Base-by-base conservation (phyloP, 2,113 vertebrate species). In the Panthera uncia region DNA sequence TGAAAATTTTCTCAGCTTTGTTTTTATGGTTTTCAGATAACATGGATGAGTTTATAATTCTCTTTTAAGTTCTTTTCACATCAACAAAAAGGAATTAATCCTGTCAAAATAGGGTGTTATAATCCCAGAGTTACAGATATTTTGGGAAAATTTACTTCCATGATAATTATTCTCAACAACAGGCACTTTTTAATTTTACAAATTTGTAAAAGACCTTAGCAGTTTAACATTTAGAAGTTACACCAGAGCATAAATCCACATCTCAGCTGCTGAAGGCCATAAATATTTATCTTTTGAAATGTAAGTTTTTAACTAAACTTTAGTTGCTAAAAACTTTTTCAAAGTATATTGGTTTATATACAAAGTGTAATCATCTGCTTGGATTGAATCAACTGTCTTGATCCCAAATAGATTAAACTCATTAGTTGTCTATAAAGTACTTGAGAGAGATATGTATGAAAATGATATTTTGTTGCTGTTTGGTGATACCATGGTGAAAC, bases 391-490 rank as follows among this genome's bases (percentile, higher is more conserved):
- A 87, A 57, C 31, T 7, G 25, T 97, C 50, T 38, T 89, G 80
- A 92, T 88, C 73, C 36, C 27, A 92, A 66, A 21, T 81, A 48
- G 89, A 31, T 63, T 84, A n/a, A 78, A 93, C 91, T 97, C 94
- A 87, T 76, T 96, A 93, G 92, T 66, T 96, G 52, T 97, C 45
- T 97, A 81, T 97, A 96, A 97, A 91, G 78, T 92, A 97, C 88
- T 96, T 19, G 93, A 97, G 94, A 93, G 29, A 90, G 79, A 96
- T 61, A 48, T 3, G 69, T 95, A 97, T 89, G 94, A 96, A 95
- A 63, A 41, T 88, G 94, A 31, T 98, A 76, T 88, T 98, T 97
- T 97, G 38, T 97, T 98, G 93, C 97, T 96, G 57, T 90, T 95
- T 83, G 96, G 96, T 96, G 95, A 94, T 95, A 82, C 89, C 87